Conservation (phyloP, 2,113 vertebrate genomes). For the Pollachius pollachius region DNA sequence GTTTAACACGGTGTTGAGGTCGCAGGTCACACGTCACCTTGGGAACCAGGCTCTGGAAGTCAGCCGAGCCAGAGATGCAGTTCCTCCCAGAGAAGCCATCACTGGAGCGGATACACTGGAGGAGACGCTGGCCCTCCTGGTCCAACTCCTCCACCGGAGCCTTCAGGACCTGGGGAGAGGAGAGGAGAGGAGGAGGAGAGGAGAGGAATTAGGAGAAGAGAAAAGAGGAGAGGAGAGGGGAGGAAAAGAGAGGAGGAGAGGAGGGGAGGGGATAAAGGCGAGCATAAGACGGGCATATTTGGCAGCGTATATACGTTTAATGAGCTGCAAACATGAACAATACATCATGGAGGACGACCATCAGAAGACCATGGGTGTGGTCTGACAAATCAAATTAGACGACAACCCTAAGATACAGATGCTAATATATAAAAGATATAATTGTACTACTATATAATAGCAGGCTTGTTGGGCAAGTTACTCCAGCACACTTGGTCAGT, state of each 20-base stretch:
- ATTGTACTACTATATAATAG: too few relatives aligned
- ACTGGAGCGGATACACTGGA: slow-evolving; percentile 92
- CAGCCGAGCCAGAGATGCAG: slow-evolving; percentile 94
- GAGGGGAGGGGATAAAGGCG: too few relatives aligned
- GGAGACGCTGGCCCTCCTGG: slow-evolving; percentile 90
- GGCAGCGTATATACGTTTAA: neutral
- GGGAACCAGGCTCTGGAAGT: slow-evolving; percentile 97
- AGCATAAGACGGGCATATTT: too few relatives aligned
- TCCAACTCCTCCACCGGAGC: slow-evolving; percentile 97
- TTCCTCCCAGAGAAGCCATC: slow-evolving; percentile 94
- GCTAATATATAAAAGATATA: too few relatives aligned
- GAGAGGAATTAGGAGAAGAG: neutral
- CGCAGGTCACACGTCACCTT: slow-evolving; percentile 66
- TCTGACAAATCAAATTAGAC: too few relatives aligned
- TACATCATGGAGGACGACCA: too few relatives aligned
- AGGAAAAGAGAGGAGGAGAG: neutral
- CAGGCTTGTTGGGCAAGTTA: too few relatives aligned
- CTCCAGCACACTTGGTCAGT: too few relatives aligned
- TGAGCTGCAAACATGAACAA: too few relatives aligned
- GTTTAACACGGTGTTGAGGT: too few relatives aligned
- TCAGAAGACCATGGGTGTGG: too few relatives aligned
- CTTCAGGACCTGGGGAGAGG: slow-evolving; percentile 80
- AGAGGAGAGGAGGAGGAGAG: neutral
- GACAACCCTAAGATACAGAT: too few relatives aligned
- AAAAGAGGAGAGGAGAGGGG: neutral